phyloP scores from a whole-genome alignment of 2,113 vertebrate species.

The Centrocercus urophasianus region DNA sequence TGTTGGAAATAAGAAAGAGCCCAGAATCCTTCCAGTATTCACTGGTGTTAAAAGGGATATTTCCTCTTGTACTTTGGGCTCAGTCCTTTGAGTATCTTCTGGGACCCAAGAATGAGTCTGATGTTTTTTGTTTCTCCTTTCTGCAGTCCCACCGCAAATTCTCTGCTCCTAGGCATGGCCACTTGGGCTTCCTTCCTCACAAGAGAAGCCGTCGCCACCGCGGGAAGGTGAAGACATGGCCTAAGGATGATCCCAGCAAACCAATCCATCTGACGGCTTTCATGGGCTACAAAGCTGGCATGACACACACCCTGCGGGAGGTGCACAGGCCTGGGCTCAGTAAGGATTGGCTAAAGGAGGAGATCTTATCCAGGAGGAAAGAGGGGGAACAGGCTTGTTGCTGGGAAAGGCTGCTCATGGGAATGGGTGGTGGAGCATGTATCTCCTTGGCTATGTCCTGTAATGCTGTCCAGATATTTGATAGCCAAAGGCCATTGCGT shows the following conservation, averaged over 20 bases:
- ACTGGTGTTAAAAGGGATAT: background rate
- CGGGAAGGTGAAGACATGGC: constrained; percentile 85
- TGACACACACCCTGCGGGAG: constrained; percentile 83
- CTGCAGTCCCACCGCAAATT: constrained; percentile 84
- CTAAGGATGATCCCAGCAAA: constrained; percentile 80
- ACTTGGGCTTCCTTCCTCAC: constrained; percentile 84
- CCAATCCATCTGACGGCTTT: constrained; percentile 84
- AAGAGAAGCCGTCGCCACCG: constrained; percentile 81
- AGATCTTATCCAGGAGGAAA: background rate
- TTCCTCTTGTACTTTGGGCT: background rate
- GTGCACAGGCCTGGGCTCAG: constrained; percentile 81
- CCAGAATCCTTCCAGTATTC: background rate
- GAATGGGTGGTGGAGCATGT: background rate
- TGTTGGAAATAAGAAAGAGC: background rate
- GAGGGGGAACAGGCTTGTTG: accelerated
- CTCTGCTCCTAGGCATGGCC: constrained; percentile 83
- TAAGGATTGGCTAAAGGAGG: constrained; percentile 58
- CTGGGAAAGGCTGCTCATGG: background rate
- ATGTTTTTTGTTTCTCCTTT: background rate
- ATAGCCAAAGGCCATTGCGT: background rate
- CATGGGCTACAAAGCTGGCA: constrained; percentile 86
- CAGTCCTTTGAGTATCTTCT: accelerated
- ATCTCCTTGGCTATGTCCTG: background rate
- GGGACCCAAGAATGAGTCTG: background rate
- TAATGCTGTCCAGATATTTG: background rate